These are phyloP conservation scores for Blennius ocellaris DNA, from an alignment of 2,113 vertebrate genomes.

Conservation along the genomic window DNA sequence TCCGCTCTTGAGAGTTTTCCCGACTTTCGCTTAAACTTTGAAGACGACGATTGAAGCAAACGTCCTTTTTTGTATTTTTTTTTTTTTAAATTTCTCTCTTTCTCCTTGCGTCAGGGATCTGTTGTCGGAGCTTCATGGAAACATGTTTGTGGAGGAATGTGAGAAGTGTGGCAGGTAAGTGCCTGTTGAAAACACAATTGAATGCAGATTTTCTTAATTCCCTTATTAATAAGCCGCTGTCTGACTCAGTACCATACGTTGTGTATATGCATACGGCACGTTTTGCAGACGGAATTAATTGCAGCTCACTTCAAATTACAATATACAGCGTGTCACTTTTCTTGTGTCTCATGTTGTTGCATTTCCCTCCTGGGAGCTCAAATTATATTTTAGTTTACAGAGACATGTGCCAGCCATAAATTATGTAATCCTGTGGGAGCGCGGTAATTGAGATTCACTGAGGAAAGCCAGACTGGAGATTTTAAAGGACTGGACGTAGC, in stretches of 20 bases:
- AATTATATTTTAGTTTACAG: not conserved
- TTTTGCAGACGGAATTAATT: not conserved
- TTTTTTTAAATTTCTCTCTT: not conserved
- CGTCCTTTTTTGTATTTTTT: slow-evolving; percentile 12
- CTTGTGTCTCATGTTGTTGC: not conserved
- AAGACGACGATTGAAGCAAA: slow-evolving; percentile 7
- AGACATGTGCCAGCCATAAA: not conserved
- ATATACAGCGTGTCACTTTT: not conserved
- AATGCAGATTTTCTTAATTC: not conserved
- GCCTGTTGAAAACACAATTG: too few relatives aligned
- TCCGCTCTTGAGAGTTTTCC: too few relatives aligned
- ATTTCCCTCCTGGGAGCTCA: not conserved
- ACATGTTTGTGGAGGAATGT: slow-evolving; percentile 99
- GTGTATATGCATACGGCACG: not conserved
- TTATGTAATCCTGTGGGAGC: not conserved
- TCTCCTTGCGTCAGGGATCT: slow-evolving; percentile 84
- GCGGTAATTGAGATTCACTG: not conserved
- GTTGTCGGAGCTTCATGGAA: slow-evolving; percentile 95
- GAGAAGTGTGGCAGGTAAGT: slow-evolving; percentile 93
- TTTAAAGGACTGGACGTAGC: not conserved
- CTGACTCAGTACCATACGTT: not conserved
- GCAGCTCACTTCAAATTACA: slow-evolving; percentile 3
- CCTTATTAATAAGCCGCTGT: not conserved
- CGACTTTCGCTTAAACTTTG: not conserved
- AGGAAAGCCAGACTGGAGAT: not conserved